Percentiles rank a stretch among this genome's conserved stretches.
phyloP scores from a whole-genome alignment of 2,888 invertebrate species.

The Suillia variegata region DNA sequence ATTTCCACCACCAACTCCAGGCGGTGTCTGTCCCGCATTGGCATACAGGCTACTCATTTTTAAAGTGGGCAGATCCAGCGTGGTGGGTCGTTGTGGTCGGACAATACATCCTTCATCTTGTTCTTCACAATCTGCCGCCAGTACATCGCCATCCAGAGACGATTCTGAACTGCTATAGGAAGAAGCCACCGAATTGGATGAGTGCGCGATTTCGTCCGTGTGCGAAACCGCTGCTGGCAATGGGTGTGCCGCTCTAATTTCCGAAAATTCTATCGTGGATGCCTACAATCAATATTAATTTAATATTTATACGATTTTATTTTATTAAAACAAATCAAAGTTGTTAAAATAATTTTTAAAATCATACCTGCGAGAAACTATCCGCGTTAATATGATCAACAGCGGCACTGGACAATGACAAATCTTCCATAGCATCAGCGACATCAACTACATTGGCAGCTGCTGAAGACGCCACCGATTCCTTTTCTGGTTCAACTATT shows the following conservation, averaged over 20 bases:
- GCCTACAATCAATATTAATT: too few species aligned
- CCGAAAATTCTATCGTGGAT: constrained; percentile 60
- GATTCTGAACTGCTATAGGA: constrained; percentile 51
- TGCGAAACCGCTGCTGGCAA: constrained; percentile 21
- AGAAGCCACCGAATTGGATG: constrained; percentile 33
- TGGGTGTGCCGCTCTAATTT: constrained; percentile 35
- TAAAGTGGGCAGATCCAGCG: constrained; percentile 49
- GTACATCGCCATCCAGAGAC: constrained; percentile 30
- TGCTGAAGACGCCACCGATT: constrained; percentile 26
- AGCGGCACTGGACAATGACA: constrained; percentile 22
- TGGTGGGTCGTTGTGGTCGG: constrained; percentile 55
- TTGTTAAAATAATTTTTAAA: too few species aligned
- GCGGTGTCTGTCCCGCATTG: constrained; percentile 56
- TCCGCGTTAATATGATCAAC: constrained; percentile 55
- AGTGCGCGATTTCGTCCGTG: constrained; percentile 23
- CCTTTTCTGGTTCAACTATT: constrained; percentile 2
- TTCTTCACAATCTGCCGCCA: constrained; percentile 11
- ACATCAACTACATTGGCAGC: constrained; percentile 37
- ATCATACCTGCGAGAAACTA: constrained; percentile 60
- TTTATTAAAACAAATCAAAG: too few species aligned
- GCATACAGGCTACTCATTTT: constrained; percentile 38
- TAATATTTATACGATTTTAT: too few species aligned
- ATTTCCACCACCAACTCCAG: constrained; percentile 27
- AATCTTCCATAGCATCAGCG: constrained; percentile 11
- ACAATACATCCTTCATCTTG: constrained; percentile 29